These are phyloP conservation scores for Drosophila kurseongensis DNA, from an alignment of 1,140 invertebrate species.

Conservation along the genomic window DNA sequence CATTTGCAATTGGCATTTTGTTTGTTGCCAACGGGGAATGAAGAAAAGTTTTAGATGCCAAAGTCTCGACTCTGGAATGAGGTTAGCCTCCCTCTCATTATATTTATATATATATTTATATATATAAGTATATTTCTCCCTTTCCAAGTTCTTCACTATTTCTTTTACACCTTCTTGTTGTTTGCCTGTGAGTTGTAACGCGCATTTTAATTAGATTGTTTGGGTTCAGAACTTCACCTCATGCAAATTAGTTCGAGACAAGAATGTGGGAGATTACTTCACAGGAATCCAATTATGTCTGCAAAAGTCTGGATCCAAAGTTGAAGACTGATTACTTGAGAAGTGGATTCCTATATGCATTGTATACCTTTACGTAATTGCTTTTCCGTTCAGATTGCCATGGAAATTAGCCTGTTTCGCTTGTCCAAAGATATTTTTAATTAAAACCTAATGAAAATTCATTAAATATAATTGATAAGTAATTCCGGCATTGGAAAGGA, in stretches of 20 bases:
- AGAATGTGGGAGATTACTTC: conserved; percentile 30
- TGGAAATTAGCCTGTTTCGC: conserved; percentile 21
- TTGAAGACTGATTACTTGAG: conserved; percentile 18
- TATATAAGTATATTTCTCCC: neutral
- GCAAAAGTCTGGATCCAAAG: neutral
- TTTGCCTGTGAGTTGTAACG: conserved; percentile 64
- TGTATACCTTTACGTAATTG: conserved; percentile 19
- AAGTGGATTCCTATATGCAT: conserved; percentile 11
- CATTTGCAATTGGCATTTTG: conserved; percentile 64
- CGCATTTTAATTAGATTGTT: conserved; percentile 71
- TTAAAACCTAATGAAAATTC: conserved; percentile 21
- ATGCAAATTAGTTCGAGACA: conserved; percentile 39
- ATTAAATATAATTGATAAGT: conserved; percentile 35
- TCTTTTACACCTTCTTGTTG: conserved; percentile 24
- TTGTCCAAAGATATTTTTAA: conserved; percentile 20
- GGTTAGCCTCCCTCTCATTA: conserved; percentile 18
- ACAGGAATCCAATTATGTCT: conserved; percentile 38
- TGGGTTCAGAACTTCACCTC: conserved; percentile 20
- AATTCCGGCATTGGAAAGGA: conserved; percentile 3
- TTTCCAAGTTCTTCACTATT: neutral
- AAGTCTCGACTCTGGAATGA: conserved; percentile 45
- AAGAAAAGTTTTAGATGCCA: conserved; percentile 58
- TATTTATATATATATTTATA: neutral
- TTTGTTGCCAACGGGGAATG: conserved; percentile 46
- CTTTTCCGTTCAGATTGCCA: conserved; percentile 22